These are phyloP conservation scores for Lepus europaeus DNA, from an alignment of 2,113 vertebrate species.

Conservation along the genomic window DNA sequence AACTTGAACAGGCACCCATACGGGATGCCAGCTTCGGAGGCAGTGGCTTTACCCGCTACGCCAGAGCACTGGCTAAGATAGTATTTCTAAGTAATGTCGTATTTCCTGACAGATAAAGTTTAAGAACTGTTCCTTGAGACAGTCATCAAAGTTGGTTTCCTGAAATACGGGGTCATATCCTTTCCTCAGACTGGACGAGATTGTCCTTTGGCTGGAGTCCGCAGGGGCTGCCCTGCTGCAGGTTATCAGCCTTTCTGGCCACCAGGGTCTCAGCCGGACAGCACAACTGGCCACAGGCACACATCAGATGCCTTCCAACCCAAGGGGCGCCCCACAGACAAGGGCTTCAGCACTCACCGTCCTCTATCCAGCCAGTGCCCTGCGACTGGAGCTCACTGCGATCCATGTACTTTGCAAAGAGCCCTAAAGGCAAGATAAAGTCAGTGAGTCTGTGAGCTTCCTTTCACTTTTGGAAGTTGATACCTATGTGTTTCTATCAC, in stretches of 20 bases:
- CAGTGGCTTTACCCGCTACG: too few species aligned
- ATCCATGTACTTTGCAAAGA: slow-evolving; percentile 70
- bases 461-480: slow-evolving; percentile 18
- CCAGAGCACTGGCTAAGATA: background rate
- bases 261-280: slow-evolving; percentile 33
- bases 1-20: too few species aligned
- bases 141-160: slow-evolving; percentile 47
- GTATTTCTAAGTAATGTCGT: slow-evolving; percentile 5
- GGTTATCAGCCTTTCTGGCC: background rate
- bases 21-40: too few species aligned
- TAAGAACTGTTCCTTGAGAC: background rate
- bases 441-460: slow-evolving; percentile 40
- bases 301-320: background rate
- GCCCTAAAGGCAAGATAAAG: slow-evolving; percentile 71
- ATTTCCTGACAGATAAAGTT: slow-evolving; percentile 41
- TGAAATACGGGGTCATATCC: background rate
- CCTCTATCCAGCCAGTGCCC: slow-evolving; percentile 71
- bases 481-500: background rate
- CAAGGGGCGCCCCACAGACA: background rate
- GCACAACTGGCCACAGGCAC: background rate
- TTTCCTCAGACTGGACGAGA: background rate
- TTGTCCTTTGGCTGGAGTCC: background rate
- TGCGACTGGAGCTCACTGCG: slow-evolving; percentile 44
- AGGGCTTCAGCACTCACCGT: slow-evolving; percentile 59
- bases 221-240: background rate